Base-by-base conservation (phyloP, 2,113 vertebrate genomes). In the Solea solea region DNA sequence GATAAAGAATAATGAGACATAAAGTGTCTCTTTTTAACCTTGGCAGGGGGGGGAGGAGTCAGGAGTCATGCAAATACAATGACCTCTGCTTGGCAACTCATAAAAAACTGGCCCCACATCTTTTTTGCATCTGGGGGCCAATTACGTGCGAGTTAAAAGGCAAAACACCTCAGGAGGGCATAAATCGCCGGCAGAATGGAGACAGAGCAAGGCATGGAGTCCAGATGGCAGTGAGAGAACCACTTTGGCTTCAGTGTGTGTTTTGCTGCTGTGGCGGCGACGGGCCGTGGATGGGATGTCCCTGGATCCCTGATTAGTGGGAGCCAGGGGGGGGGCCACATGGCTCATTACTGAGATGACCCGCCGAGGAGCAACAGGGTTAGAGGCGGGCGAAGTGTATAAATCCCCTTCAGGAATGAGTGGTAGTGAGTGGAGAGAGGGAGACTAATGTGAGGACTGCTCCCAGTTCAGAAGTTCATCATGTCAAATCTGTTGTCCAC, bases 91-190 rank as follows among this genome's bases (percentile, higher is more conserved):
- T 82, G 87, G 79, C 78, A 86, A 89, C 84, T 72, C 81, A 91
- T 92, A 87, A 91, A 91, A 92, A 91, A 85, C 68, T 80, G 75
- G 65, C 88, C 84, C 80, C 83, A 86, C 90, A 92, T 89, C 78
- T 93, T 91, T 89, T 83, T 86, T 88, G 80, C 89, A 92, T 91
- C 88, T 93, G 90, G 85, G 80, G 86, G 86, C 85, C 89, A 93
- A 93, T 93, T 93, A 93, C 78, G 86, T 82, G 60, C 55, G 25
- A 83, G 89, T 91, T 91, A 86, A 91, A 93, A 93, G 83, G 82
- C 71, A 55, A 91, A 88, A 89, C 90, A 90, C 90, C 85, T 90
- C 90, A 88, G 86, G 83, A 89, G 87, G 91, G 85, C 86, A 87
- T 92, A 88, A 90, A 92, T 89, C 72, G 82, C 80, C 67, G 69